phyloP scores from a whole-genome alignment of 2,113 vertebrate genomes.

The Plestiodon gilberti region DNA sequence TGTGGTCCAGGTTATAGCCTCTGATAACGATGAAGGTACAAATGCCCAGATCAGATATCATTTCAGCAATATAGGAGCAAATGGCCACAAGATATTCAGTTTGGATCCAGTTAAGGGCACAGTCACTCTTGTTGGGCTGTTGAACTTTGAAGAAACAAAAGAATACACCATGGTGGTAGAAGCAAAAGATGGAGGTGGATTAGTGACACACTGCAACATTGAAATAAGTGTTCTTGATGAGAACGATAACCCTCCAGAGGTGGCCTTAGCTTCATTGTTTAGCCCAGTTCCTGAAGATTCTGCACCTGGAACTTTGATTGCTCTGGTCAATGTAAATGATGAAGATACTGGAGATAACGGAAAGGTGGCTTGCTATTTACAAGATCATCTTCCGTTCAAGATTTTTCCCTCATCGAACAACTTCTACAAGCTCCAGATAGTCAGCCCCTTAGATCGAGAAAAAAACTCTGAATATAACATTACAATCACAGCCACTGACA shows the following conservation, averaged over 20 bases:
- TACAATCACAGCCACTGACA: conserved; percentile 5
- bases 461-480: conserved; percentile 74
- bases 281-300: conserved; percentile 55
- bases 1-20: conserved; percentile 69
- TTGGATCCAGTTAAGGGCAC: conserved; percentile 76
- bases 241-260: conserved; percentile 74
- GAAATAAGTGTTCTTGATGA: conserved; percentile 70
- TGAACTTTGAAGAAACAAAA: conserved; percentile 78
- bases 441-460: conserved; percentile 77
- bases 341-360: conserved; percentile 58
- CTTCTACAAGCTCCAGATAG: conserved; percentile 35
- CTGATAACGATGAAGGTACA: conserved; percentile 73
- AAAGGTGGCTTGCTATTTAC: conserved; percentile 46
- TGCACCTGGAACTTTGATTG: conserved; percentile 44
- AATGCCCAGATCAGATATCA: conserved; percentile 76
- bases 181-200: conserved; percentile 77
- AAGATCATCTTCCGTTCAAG: conserved; percentile 46
- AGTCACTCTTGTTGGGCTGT: conserved; percentile 68
- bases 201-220: conserved; percentile 68
- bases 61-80: conserved; percentile 77
- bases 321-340: conserved; percentile 55
- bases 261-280: conserved; percentile 56
- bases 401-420: conserved; percentile 48
- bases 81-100: conserved; percentile 72
- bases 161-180: conserved; percentile 75